Evolutionary conservation across 2,888 invertebrate species (phyloP), one percentile per base, ranked within the genome.

Genomic region (Eudasyphora cyanicolor): DNA sequence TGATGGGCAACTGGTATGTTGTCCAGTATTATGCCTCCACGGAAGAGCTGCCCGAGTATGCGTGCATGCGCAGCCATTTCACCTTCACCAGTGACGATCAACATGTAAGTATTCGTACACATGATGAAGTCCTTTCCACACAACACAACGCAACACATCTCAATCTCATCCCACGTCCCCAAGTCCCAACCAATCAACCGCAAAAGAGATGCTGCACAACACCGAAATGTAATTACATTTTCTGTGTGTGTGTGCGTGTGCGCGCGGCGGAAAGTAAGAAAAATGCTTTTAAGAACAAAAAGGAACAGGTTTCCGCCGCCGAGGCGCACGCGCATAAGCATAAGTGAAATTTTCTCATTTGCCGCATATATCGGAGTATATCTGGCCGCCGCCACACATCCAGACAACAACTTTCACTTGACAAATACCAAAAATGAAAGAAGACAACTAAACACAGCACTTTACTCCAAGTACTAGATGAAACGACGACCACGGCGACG

Each of bases 21-120:
- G 95, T 97, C 19, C 96, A 97, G 89, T 97, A 97, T 92, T 97
- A 97, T 89, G 97, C 97, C 1, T 97, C 97, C 89, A 96, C 96
- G 0, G 97, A 97, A 91, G 97, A 97, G 92, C 95, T 96, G 2
- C 93, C 97, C 8, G 95, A 96, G 5, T 97, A 97, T 91, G 95
- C 96, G 88, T 97, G 97, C 89, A 97, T 97, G 97, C 93, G 95
- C 86, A 95, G 97, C 71, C 88, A 90, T 82, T 92, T 92, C 78
- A 88, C 89, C 80, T 91, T 91, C 86, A 90, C 91, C 79, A 88
- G 87, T 49, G 89, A 91, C 76, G 91, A 92, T 86, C 89, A 90
- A 73, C 91, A 92, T 86, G 92, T 92, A 79, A 89, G 91, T 89
- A 54, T 42, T n/a, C n/a, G 27, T 19, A 29, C 35, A 54, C 24